These are phyloP conservation scores for Clitarchus hookeri DNA, from an alignment of 2,888 invertebrate species.

Conservation along the genomic window DNA sequence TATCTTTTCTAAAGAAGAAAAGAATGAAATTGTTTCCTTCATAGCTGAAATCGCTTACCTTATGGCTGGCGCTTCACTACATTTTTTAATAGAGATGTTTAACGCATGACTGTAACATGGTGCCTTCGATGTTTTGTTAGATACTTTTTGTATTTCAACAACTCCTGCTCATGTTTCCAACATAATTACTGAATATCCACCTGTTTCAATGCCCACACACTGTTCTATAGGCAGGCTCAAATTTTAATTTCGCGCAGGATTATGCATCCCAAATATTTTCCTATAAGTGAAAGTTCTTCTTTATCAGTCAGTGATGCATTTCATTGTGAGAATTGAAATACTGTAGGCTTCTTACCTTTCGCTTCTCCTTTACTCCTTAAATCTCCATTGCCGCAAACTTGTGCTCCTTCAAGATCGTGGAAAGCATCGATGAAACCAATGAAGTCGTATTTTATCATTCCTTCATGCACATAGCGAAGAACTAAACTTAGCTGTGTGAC, in stretches of 20 bases:
- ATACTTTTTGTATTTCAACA: not conserved
- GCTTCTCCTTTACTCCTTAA: not conserved
- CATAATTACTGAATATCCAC: conserved; percentile 48
- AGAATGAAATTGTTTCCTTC: not conserved
- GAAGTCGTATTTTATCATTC: conserved; percentile 31
- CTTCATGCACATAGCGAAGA: conserved; percentile 38
- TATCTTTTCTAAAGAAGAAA: not conserved
- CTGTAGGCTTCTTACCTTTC: not conserved
- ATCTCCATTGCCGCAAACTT: not conserved
- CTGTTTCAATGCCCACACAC: conserved; percentile 47
- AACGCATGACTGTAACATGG: not conserved
- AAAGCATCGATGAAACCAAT: not conserved
- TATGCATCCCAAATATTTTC: too few species aligned
- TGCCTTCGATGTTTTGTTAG: not conserved
- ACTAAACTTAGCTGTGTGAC: conserved; percentile 36
- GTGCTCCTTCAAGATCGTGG: not conserved
- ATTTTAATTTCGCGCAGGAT: not conserved
- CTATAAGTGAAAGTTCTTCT: too few species aligned
- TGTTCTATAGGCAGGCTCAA: not conserved
- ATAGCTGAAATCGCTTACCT: not conserved
- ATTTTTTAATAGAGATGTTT: not conserved
- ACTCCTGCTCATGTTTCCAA: conserved; percentile 39
- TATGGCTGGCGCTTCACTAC: not conserved
- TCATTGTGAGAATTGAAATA: too few species aligned
- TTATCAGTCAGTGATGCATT: too few species aligned